Conservation (phyloP, 2,888 invertebrate genomes). For the Synergus gifuensis region DNA sequence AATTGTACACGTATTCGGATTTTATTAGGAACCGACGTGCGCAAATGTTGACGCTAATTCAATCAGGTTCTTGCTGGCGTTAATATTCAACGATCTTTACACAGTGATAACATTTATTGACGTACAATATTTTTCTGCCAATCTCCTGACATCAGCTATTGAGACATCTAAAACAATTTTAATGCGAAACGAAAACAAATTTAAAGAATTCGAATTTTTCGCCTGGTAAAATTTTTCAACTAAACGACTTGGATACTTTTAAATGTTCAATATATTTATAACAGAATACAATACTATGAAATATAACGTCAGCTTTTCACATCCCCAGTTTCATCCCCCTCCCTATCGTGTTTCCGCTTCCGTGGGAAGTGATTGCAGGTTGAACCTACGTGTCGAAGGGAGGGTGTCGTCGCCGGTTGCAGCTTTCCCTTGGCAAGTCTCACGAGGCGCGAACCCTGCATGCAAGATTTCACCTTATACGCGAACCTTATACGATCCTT, state of each 20-base stretch:
- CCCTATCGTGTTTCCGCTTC: conserved; percentile 65
- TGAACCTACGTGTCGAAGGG: conserved; percentile 62
- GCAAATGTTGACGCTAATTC: no score
- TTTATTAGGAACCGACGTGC: conserved; percentile 23
- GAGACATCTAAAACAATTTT: no score
- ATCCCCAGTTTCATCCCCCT: conserved; percentile 6
- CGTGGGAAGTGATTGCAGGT: conserved; percentile 74
- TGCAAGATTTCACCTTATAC: conserved; percentile 61
- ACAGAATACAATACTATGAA: not conserved
- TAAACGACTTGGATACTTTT: not conserved
- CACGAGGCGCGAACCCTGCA: conserved; percentile 50
- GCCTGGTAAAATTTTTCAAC: no score
- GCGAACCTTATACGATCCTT: conserved; percentile 51
- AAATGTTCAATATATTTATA: not conserved
- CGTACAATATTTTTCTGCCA: no score
- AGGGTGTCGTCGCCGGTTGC: conserved; percentile 47
- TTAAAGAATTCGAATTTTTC: no score
- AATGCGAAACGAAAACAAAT: no score
- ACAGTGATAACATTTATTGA: no score
- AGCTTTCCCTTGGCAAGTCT: conserved; percentile 55
- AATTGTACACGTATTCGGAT: conserved; percentile 4
- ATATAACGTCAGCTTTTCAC: not conserved
- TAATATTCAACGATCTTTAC: no score
- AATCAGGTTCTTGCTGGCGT: no score
- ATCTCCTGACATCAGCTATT: no score